Percentiles rank a stretch among this genome's conserved stretches.
These are phyloP conservation scores for Pimephales promelas DNA, from an alignment of 2,113 vertebrate species.

Conservation along the genomic window DNA sequence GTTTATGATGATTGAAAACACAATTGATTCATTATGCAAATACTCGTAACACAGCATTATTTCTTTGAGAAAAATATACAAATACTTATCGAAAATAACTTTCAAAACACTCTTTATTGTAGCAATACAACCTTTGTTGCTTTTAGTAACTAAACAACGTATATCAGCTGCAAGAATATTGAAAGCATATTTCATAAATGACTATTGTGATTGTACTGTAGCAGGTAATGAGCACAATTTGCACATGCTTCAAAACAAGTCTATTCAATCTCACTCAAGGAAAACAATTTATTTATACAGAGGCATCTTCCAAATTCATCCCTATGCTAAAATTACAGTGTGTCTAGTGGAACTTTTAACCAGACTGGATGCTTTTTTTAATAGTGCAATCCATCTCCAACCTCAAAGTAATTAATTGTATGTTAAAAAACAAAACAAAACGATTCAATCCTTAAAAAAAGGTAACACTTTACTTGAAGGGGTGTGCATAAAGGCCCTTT, in stretches of 20 bases:
- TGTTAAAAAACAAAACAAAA: not conserved
- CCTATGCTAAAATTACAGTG: not conserved
- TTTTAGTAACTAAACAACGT: not conserved
- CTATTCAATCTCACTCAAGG: not conserved
- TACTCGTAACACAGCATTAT: no score
- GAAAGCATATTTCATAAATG: not conserved
- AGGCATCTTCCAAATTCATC: not conserved
- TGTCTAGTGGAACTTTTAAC: not conserved
- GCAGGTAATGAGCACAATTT: not conserved
- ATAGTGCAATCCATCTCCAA: not conserved
- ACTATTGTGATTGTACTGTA: not conserved
- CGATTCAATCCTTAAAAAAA: not conserved
- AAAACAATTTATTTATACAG: not conserved
- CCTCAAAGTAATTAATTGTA: not conserved
- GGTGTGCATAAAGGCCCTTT: no score
- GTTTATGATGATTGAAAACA: slow-evolving; percentile 6
- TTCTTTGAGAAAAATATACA: not conserved
- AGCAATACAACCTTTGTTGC: not conserved
- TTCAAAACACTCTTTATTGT: not conserved
- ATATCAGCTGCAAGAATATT: not conserved
- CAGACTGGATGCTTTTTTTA: not conserved
- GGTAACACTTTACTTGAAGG: no score
- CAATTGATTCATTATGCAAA: not conserved
- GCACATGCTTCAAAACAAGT: not conserved
- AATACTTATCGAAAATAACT: not conserved